A percentile compares a stretch with the other conserved stretches of the same genome.
phyloP scores from a whole-genome alignment of 64 coral and sea anemone species.

The Montipora cactus region DNA sequence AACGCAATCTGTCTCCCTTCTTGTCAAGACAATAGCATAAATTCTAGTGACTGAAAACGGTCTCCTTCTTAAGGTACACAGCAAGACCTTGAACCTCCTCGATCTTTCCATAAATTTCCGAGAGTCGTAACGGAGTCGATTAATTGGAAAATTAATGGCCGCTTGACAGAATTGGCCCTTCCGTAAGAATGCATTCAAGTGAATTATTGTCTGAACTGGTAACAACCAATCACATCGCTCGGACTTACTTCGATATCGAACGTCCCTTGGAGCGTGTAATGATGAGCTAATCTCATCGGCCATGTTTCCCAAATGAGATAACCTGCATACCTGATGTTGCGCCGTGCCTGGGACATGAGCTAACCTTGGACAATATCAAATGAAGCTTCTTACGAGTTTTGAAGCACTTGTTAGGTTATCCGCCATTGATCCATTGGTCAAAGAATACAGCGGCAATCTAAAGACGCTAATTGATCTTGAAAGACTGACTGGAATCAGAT shows the following conservation, averaged over 20 bases:
- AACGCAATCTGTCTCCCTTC: not conserved
- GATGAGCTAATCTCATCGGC: conserved; percentile 17
- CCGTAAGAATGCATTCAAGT: conserved; percentile 3
- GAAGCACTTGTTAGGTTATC: not conserved
- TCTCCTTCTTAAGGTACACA: not conserved
- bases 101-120: conserved; percentile 6
- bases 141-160: conserved; percentile 41
- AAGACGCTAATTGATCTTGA: not conserved
- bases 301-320: conserved; percentile 39
- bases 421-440: not conserved
- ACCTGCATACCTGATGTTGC: conserved; percentile 23
- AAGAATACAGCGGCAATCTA: conserved; percentile 21
- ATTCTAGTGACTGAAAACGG: not conserved
- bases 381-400: conserved; percentile 29
- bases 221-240: not conserved
- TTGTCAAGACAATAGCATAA: not conserved
- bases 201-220: conserved; percentile 7
- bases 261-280: conserved; percentile 7
- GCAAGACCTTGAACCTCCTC: not conserved
- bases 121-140: conserved; percentile 8
- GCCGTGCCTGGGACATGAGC: conserved; percentile 46
- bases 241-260: not conserved
- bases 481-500: not conserved
- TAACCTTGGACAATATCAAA: conserved; percentile 42
- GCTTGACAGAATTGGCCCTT: conserved; percentile 2